Conservation (phyloP, 1,140 invertebrate species). For the Eupristina koningsbergeri region DNA sequence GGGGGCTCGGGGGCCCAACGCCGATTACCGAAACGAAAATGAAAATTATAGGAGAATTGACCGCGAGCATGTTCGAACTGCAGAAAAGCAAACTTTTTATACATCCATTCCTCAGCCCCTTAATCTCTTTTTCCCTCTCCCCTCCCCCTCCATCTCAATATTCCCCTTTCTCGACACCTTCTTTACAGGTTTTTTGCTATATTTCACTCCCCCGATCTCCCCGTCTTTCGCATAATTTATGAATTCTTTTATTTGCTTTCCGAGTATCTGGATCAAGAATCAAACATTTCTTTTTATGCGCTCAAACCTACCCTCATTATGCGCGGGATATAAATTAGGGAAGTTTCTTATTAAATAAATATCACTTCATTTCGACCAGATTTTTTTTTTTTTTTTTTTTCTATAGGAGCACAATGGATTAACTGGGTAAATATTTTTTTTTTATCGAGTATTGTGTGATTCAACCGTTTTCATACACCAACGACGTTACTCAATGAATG, state of each 20-base stretch:
- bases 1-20: conserved; percentile 35
- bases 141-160: not conserved
- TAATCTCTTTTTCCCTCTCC: conserved; percentile 5
- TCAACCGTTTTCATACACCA: too few relatives aligned
- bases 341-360: conserved; percentile 7
- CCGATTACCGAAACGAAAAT: conserved; percentile 63
- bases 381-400: not conserved
- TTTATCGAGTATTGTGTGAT: not conserved
- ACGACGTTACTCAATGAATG: too few relatives aligned
- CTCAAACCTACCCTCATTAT: not conserved
- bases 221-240: conserved; percentile 31
- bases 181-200: not conserved
- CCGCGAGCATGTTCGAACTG: not conserved
- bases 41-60: conserved; percentile 60
- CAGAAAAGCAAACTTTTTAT: not conserved
- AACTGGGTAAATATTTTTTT: not conserved
- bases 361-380: not conserved
- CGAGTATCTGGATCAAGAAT: conserved; percentile 17
- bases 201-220: conserved; percentile 22
- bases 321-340: not conserved
- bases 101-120: not conserved
- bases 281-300: not conserved
- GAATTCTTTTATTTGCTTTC: conserved; percentile 37
- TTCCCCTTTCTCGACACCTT: not conserved
- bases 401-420: not conserved